These are phyloP conservation scores for Anagyrus pseudococci DNA, from an alignment of 2,888 invertebrate species.

Conservation along the genomic window DNA sequence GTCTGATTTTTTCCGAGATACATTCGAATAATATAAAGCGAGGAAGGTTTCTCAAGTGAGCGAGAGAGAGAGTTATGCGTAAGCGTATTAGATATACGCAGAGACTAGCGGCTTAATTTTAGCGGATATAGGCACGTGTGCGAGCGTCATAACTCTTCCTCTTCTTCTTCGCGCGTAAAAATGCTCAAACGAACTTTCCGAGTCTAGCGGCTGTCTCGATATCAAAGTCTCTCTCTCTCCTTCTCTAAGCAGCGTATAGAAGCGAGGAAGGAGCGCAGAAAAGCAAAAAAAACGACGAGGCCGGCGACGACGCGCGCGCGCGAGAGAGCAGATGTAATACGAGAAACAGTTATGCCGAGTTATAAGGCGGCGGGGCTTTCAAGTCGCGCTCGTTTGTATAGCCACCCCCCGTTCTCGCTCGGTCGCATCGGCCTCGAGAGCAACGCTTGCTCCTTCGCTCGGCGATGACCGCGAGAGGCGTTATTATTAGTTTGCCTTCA, in stretches of 20 bases:
- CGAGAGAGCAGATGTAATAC: constrained; percentile 31
- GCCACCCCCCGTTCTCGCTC: constrained; percentile 34
- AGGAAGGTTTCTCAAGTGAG: neutral
- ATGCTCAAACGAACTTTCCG: constrained; percentile 5
- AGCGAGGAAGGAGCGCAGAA: constrained; percentile 6
- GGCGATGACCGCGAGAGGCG: constrained; percentile 18
- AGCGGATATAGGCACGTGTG: no score
- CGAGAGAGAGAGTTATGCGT: constrained; percentile 2
- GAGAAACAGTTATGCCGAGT: constrained; percentile 44
- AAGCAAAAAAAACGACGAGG: constrained; percentile 21
- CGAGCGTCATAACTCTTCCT: no score
- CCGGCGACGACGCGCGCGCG: constrained; percentile 11
- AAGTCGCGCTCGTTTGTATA: constrained; percentile 22
- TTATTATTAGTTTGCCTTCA: constrained; percentile 58
- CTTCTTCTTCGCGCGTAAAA: no score
- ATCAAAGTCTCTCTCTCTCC: no score
- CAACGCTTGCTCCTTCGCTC: constrained; percentile 4
- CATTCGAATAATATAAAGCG: neutral
- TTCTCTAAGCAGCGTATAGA: no score
- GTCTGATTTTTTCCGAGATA: neutral
- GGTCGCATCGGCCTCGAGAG: neutral
- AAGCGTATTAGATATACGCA: no score
- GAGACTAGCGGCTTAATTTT: no score
- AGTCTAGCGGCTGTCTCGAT: no score
- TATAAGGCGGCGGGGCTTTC: constrained; percentile 21